phyloP scores from a whole-genome alignment of 2,113 vertebrate genomes.

The Ictidomys tridecemlineatus region DNA sequence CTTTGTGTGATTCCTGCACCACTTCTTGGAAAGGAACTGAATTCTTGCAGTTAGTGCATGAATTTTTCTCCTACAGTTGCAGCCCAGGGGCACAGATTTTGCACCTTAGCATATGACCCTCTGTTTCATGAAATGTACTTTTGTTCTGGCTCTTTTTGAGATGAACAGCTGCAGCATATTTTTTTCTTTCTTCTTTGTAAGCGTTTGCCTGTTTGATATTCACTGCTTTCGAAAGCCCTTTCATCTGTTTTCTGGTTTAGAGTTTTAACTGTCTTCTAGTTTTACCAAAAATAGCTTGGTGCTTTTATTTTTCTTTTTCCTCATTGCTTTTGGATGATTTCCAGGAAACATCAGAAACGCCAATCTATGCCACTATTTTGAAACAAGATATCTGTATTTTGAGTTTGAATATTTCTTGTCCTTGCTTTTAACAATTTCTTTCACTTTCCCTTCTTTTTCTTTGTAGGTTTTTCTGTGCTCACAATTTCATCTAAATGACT shows the following conservation, averaged over 20 bases:
- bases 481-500: background rate
- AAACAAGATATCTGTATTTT: slow-evolving; percentile 19
- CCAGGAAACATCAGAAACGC: slow-evolving; percentile 24
- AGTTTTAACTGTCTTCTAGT: background rate
- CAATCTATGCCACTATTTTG: background rate
- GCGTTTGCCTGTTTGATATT: background rate
- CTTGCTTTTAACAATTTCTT: background rate
- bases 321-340: slow-evolving; percentile 40
- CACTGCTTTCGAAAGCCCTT: background rate
- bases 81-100: too few relatives aligned
- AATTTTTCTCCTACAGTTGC: background rate
- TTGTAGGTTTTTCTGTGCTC: background rate
- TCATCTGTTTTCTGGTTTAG: background rate
- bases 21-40: background rate
- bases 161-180: background rate
- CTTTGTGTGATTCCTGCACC: background rate
- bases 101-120: background rate
- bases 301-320: slow-evolving; percentile 27
- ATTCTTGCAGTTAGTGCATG: background rate
- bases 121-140: background rate
- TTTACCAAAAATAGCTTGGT: slow-evolving; percentile 20
- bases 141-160: background rate
- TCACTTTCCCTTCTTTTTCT: background rate
- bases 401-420: background rate
- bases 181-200: background rate